A percentile compares a stretch with the other conserved stretches of the same genome.
These are phyloP conservation scores for Porites rus DNA, from an alignment of 92 coral and sea anemone species.

Conservation along the genomic window DNA sequence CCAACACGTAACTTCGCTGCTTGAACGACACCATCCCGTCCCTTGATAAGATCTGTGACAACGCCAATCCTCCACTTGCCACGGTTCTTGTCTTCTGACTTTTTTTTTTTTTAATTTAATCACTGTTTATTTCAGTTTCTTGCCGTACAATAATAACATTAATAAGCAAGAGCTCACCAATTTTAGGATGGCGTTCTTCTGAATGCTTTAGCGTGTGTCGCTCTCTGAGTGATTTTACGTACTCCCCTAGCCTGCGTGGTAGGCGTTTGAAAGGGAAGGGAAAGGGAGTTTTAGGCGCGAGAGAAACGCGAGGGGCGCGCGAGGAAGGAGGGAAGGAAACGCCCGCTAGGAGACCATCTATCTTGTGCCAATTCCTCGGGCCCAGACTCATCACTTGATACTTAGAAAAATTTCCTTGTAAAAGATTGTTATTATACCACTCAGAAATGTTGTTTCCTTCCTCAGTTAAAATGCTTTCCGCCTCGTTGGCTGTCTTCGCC, in stretches of 20 bases:
- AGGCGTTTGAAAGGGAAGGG: no score
- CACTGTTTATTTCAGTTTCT: no score
- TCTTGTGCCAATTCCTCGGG: slow-evolving; percentile 6
- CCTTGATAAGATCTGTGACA: slow-evolving; percentile 10
- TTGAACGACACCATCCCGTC: slow-evolving; percentile 6
- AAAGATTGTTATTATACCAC: background rate
- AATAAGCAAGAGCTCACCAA: slow-evolving; percentile 25
- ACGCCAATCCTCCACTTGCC: slow-evolving; percentile 16
- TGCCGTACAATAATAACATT: no score
- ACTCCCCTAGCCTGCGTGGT: slow-evolving; percentile 5
- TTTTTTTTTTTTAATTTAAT: no score
- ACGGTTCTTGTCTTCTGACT: slow-evolving; percentile 14
- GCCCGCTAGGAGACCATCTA: no score
- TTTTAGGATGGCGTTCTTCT: slow-evolving; percentile 4
- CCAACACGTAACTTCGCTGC: slow-evolving; percentile 3
- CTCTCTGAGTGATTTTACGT: slow-evolving; percentile 32
- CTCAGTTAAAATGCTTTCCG: no score
- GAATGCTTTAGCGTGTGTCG: slow-evolving; percentile 28
- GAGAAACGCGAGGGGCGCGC: no score
- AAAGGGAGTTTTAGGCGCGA: no score
- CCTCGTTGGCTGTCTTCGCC: no score
- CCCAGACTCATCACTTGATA: slow-evolving; percentile 17
- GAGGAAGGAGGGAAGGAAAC: slow-evolving; percentile 10
- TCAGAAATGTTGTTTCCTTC: background rate
- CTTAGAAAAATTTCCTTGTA: slow-evolving; percentile 19